Percentiles rank a stretch among this genome's conserved stretches.
phyloP scores from a whole-genome alignment of 2,888 invertebrate genomes.

The Ypsolopha scabrella region DNA sequence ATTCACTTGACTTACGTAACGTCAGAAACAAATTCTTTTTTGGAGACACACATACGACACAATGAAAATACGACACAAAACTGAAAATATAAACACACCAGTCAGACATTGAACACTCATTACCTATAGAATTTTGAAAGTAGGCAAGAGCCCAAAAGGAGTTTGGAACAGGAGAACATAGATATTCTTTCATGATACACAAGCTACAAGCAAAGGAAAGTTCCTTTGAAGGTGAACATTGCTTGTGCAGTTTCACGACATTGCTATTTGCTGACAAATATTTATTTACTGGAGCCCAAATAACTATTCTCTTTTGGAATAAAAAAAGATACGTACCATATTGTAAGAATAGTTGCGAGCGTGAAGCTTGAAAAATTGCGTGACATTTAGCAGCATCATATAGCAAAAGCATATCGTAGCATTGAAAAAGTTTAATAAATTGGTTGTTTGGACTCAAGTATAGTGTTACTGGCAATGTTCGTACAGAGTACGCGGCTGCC shows the following conservation, averaged over 20 bases:
- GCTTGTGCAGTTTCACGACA: conserved; percentile 40
- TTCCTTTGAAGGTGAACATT: conserved; percentile 33
- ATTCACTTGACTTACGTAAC: no score
- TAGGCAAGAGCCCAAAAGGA: background rate
- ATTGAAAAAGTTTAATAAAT: background rate
- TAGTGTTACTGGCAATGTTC: conserved; percentile 38
- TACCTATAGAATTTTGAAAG: background rate
- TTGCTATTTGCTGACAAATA: conserved; percentile 27
- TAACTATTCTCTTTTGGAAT: conserved; percentile 19
- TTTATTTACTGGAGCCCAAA: conserved; percentile 40
- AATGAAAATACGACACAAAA: no score
- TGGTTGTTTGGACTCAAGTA: conserved; percentile 46
- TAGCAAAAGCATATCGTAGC: background rate
- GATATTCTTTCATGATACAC: background rate
- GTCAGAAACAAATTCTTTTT: no score
- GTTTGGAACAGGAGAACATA: background rate
- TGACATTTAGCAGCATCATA: background rate
- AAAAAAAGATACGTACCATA: background rate
- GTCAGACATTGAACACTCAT: background rate
- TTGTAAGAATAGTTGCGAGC: background rate
- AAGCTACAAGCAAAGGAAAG: background rate
- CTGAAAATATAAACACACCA: background rate
- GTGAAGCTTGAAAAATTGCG: conserved; percentile 1
- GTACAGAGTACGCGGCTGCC: conserved; percentile 75
- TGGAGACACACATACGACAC: no score